Percentiles rank a stretch among this genome's conserved stretches.
Conservation (phyloP, 1,140 invertebrate genomes). For the Achroia grisella region DNA sequence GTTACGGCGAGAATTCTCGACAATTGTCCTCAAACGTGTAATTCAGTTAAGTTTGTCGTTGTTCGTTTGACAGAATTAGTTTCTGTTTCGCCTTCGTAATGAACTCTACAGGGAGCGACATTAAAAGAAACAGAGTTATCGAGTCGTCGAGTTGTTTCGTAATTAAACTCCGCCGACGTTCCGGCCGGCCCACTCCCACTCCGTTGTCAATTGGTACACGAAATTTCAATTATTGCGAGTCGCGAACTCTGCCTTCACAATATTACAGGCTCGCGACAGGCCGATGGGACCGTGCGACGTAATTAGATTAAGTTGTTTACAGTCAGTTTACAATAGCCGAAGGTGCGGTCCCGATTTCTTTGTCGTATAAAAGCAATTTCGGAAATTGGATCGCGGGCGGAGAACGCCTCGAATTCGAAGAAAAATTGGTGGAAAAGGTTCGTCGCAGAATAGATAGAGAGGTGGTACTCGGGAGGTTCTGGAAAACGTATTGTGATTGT, state of each 20-base stretch:
- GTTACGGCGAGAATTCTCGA: background rate
- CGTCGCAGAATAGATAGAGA: too few species aligned
- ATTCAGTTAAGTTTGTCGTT: slow-evolving; percentile 21
- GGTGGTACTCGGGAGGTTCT: background rate
- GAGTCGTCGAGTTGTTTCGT: background rate
- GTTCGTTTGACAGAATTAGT: slow-evolving; percentile 19
- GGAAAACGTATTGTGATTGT: too few species aligned
- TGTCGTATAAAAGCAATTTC: too few species aligned
- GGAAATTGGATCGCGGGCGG: too few species aligned
- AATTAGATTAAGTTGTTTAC: too few species aligned
- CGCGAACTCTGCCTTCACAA: background rate
- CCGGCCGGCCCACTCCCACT: background rate
- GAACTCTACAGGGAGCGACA: background rate
- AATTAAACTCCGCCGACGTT: background rate
- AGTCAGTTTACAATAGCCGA: too few species aligned
- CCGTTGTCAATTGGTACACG: background rate
- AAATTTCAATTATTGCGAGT: background rate
- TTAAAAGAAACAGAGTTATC: background rate
- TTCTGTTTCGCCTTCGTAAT: slow-evolving; percentile 18
- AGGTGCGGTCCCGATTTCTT: too few species aligned
- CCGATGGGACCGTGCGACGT: too few species aligned
- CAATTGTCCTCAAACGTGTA: slow-evolving; percentile 26
- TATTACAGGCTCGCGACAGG: background rate
- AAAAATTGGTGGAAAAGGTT: too few species aligned
- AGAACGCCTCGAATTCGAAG: background rate